Evolutionary conservation across 2,113 vertebrate genomes (phyloP).

Genomic region (Oreochromis spilurus): DNA sequence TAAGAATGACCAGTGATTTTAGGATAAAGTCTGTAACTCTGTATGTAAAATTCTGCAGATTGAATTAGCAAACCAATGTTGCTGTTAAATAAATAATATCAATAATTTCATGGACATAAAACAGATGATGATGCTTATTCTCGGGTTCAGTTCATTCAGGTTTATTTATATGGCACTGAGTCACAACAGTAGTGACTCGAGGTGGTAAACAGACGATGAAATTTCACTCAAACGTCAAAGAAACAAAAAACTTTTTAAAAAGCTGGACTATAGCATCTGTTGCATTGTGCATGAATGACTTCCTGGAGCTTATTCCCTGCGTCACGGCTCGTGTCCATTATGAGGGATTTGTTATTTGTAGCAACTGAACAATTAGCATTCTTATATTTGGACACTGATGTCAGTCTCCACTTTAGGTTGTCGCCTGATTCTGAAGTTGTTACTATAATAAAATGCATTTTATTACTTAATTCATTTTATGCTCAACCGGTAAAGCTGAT

Average conservation of each 20-base stretch:
- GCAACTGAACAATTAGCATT: not conserved
- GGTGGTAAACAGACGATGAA: not conserved
- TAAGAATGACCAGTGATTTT: not conserved
- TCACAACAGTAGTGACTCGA: not conserved
- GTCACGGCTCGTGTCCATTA: not conserved
- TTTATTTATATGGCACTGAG: accelerated
- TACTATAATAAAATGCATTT: not conserved
- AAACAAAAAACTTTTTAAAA: not conserved
- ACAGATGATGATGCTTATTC: not conserved
- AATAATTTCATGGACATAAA: not conserved
- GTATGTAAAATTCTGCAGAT: not conserved
- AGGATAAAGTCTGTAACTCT: not conserved
- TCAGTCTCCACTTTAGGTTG: not conserved
- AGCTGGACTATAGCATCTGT: not conserved
- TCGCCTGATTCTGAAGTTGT: not conserved
- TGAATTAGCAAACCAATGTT: accelerated
- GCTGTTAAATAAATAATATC: not conserved
- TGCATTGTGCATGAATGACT: not conserved
- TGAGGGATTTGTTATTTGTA: accelerated
- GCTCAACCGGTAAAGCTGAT: not conserved
- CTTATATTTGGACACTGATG: not conserved
- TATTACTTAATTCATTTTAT: not conserved
- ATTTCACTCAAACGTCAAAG: not conserved
- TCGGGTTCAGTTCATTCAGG: accelerated
- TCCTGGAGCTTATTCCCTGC: not conserved